These are phyloP conservation scores for Sceloporus undulatus DNA, from an alignment of 2,113 vertebrate species.

Conservation along the genomic window DNA sequence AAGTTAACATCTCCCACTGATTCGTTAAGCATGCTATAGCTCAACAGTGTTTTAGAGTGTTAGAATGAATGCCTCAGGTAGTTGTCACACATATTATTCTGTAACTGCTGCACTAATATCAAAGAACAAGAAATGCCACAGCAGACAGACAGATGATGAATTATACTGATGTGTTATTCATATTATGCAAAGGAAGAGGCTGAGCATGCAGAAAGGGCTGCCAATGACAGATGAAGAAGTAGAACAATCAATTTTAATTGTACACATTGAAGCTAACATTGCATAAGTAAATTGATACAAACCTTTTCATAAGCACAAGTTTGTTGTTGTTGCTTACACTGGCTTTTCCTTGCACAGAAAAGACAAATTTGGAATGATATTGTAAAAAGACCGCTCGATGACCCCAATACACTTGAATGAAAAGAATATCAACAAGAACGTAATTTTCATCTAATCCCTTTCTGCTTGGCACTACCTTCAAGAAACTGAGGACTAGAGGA, in stretches of 20 bases:
- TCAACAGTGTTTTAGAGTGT: no score
- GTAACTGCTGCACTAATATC: not conserved
- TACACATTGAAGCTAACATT: not conserved
- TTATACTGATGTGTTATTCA: not conserved
- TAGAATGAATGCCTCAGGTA: not conserved
- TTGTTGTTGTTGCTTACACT: not conserved
- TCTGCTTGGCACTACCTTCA: not conserved
- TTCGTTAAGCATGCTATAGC: not conserved
- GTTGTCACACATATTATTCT: not conserved
- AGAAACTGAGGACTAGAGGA: not conserved
- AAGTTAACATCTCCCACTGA: not conserved
- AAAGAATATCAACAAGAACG: not conserved
- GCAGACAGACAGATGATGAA: not conserved
- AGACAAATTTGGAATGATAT: not conserved
- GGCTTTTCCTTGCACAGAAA: not conserved
- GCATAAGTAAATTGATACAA: not conserved
- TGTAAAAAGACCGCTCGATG: not conserved
- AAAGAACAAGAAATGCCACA: not conserved
- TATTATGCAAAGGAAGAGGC: not conserved
- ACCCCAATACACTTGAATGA: not conserved
- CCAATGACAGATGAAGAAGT: not conserved
- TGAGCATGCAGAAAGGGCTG: not conserved
- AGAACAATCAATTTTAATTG: slow-evolving; percentile 17
- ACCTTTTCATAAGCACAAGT: not conserved
- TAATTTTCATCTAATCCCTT: not conserved